Evolutionary conservation across 2,888 invertebrate species (phyloP).

Genomic region (Ophioninae sp.): DNA sequence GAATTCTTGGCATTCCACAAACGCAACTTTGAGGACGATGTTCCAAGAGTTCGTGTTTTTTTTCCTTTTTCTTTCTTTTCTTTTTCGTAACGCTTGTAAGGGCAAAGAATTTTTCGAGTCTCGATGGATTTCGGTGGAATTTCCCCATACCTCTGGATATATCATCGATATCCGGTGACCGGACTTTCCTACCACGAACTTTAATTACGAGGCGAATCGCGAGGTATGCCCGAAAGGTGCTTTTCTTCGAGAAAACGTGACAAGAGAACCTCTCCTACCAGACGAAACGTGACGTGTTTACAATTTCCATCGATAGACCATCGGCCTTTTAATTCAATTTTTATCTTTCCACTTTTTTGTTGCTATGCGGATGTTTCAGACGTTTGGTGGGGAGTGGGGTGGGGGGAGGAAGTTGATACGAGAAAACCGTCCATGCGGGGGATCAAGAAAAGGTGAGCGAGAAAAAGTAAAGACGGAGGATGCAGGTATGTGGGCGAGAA

Average conservation of each 20-base stretch:
- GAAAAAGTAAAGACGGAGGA: slow-evolving; percentile 51
- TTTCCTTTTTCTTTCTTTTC: slow-evolving; percentile 35
- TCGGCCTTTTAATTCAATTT: background rate
- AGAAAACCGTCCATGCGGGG: slow-evolving; percentile 12
- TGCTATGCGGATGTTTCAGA: background rate
- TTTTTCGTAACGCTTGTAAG: slow-evolving; percentile 6
- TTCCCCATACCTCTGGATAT: slow-evolving; percentile 12
- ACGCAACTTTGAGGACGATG: slow-evolving; percentile 39
- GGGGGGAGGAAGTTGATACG: too few species aligned
- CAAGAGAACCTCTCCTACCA: slow-evolving; percentile 6
- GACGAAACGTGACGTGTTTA: slow-evolving; percentile 49
- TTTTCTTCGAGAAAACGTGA: slow-evolving; percentile 43
- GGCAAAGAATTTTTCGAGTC: slow-evolving; percentile 52
- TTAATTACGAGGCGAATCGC: slow-evolving; percentile 67
- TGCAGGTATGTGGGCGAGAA: slow-evolving; percentile 31
- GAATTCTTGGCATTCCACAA: slow-evolving; percentile 55
- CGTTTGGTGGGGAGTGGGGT: background rate
- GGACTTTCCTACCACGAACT: slow-evolving; percentile 68
- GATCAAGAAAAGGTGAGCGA: slow-evolving; percentile 2
- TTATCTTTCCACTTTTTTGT: slow-evolving; percentile 39
- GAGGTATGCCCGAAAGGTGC: slow-evolving; percentile 24
- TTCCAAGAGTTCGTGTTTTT: slow-evolving; percentile 35
- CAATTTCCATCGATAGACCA: slow-evolving; percentile 11
- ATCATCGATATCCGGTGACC: slow-evolving; percentile 68
- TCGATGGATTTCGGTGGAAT: slow-evolving; percentile 40